Conservation (phyloP, 2,113 vertebrate genomes). For the Rhinolophus sinicus region DNA sequence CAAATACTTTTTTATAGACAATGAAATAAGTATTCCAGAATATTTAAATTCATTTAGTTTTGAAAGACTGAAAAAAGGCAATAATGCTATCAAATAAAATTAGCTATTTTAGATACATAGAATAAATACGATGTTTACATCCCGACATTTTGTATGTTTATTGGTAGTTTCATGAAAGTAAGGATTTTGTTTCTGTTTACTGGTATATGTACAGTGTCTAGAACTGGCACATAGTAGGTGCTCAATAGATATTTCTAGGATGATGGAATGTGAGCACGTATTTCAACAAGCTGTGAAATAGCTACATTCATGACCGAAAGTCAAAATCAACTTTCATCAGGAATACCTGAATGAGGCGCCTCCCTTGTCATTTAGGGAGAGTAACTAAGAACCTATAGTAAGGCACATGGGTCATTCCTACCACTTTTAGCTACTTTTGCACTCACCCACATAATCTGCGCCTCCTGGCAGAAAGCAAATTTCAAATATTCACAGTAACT, state of each 20-base stretch:
- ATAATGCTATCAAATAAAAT: background rate
- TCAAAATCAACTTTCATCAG: background rate
- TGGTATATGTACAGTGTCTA: background rate
- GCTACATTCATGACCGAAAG: background rate
- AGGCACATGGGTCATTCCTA: background rate
- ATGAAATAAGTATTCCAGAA: constrained; percentile 21
- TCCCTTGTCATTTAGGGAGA: background rate
- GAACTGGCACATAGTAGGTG: background rate
- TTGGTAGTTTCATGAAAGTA: background rate
- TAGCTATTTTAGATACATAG: background rate
- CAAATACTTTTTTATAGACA: background rate
- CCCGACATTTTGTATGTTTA: background rate
- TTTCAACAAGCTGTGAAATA: background rate
- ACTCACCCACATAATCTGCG: background rate
- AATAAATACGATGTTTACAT: background rate
- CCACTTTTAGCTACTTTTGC: background rate
- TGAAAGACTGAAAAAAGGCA: background rate
- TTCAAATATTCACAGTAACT: background rate
- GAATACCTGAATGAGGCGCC: background rate
- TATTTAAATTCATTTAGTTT: constrained; percentile 5
- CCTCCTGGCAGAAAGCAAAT: constrained; percentile 16
- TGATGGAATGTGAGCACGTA: background rate
- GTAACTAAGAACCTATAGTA: background rate
- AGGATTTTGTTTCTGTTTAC: background rate
- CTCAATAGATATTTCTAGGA: constrained; percentile 27